Conservation (phyloP, 2,113 vertebrate species). For the Irena cyanogastra region DNA sequence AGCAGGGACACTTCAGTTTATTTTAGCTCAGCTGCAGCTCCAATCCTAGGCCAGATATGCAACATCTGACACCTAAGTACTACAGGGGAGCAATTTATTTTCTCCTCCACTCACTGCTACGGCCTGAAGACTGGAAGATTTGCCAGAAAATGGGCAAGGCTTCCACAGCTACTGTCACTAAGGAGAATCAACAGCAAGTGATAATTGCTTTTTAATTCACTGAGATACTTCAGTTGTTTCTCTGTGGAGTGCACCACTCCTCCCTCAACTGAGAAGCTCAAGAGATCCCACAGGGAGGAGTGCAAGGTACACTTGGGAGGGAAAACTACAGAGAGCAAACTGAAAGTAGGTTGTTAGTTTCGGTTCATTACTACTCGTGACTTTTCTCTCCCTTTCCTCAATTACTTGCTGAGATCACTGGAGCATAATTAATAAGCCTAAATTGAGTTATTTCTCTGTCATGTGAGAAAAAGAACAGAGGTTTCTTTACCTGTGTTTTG, state of each 20-base stretch:
- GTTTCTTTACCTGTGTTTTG: slow-evolving; percentile 79
- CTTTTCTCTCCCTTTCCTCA: background rate
- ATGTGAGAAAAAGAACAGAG: rapidly evolving
- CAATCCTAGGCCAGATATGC: background rate
- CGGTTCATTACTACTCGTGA: background rate
- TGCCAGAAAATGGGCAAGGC: background rate
- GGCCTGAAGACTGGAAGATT: background rate
- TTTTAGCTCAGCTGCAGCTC: background rate
- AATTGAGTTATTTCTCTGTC: background rate
- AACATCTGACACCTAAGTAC: background rate
- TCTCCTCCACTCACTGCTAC: background rate
- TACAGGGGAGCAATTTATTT: background rate
- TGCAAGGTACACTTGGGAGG: background rate
- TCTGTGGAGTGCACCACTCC: background rate
- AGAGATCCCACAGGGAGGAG: background rate
- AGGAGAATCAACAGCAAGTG: background rate
- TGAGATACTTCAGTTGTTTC: background rate
- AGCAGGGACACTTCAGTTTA: background rate
- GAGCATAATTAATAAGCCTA: background rate
- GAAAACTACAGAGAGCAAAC: background rate
- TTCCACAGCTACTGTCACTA: background rate
- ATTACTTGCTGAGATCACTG: background rate
- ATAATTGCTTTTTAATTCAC: background rate
- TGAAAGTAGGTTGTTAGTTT: background rate
- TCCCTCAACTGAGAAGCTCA: background rate